Base-by-base conservation (phyloP, 2,113 vertebrate genomes). In the Balaeniceps rex region DNA sequence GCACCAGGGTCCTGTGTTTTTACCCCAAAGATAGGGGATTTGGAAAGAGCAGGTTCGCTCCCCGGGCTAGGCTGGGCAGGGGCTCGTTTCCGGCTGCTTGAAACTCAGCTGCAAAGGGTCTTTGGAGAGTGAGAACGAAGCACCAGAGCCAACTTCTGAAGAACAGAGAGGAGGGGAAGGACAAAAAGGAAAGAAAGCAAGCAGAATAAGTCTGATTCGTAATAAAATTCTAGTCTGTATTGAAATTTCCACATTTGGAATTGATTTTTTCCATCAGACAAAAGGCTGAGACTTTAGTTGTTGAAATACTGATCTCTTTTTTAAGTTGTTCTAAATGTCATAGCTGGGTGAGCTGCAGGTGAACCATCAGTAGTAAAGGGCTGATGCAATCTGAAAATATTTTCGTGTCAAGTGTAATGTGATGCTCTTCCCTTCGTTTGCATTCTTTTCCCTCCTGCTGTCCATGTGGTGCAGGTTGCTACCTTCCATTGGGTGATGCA, bases 201-300 rank as follows among this genome's bases (percentile, higher is more conserved):
- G 60, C 25, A 49, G 61, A 91, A 96, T 71, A 82, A 93, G 72
- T 89, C 61, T 44, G 83, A 93, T 82, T 44, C 71, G 81, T 47
- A 75, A 52, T 44, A 79, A 61, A 93, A 85, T 65, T 69, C 40
- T 11, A 49, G 69, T 31, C 44, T 34, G 90, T 2, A 92, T 72
- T 95, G 91, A 94, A 87, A 95, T 61, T 34, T 36, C 47, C 70
- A 79, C 95, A 93, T 95, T 97, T 97, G 97, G 95, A 85, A 94
- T 5, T 71, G 58, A 94, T 94, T 91, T 76, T 46, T 76, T 19
- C 65, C 79, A 17, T 58, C 94, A 66, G 78, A 69, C 87, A 76
- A 91, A 87, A 72, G 63, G 63, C 78, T 46, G 66, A 46, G 75
- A 11, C n/a, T 72, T 60, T 5, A 46, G 60, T 7, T 65, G 52